Conservation (phyloP, 2,888 invertebrate genomes). For the Conchocele bisecta region DNA sequence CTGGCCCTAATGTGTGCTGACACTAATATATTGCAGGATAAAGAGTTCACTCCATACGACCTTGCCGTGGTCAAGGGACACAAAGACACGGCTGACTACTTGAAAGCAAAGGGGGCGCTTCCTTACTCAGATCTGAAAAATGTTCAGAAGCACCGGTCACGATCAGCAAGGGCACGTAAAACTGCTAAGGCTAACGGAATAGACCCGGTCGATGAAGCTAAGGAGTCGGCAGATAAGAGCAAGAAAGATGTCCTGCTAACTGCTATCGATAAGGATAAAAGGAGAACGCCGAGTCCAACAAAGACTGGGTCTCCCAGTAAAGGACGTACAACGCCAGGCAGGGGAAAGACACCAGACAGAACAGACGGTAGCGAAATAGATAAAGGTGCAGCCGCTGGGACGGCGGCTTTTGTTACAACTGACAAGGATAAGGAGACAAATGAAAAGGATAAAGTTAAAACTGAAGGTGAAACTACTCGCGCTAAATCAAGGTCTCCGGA, state of each 20-base stretch:
- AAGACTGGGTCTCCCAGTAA: no score
- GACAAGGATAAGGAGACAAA: slow-evolving; percentile 28
- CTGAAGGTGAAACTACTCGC: slow-evolving; percentile 13
- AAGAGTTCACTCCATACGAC: slow-evolving; percentile 94
- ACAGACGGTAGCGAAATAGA: slow-evolving; percentile 1
- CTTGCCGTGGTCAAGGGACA: slow-evolving; percentile 94
- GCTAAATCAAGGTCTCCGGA: slow-evolving; percentile 12
- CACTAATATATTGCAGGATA: slow-evolving; percentile 87
- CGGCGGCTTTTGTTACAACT: slow-evolving; percentile 5
- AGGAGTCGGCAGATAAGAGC: slow-evolving; percentile 21
- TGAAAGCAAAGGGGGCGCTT: slow-evolving; percentile 92
- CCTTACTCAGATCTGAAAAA: slow-evolving; percentile 59
- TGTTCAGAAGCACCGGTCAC: slow-evolving; percentile 42
- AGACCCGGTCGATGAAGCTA: neutral
- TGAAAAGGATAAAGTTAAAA: slow-evolving; percentile 20
- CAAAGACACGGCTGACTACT: slow-evolving; percentile 94
- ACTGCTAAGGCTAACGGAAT: no score
- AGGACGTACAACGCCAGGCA: no score
- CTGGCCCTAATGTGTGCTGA: no score
- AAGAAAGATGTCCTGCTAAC: slow-evolving; percentile 1
- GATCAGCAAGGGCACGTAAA: slow-evolving; percentile 29
- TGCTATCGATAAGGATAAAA: no score
- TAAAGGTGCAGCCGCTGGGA: slow-evolving; percentile 2
- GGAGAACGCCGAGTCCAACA: neutral
- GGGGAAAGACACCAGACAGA: slow-evolving; percentile 17